phyloP scores from a whole-genome alignment of 2,113 vertebrate genomes.

The Pristiophorus japonicus region DNA sequence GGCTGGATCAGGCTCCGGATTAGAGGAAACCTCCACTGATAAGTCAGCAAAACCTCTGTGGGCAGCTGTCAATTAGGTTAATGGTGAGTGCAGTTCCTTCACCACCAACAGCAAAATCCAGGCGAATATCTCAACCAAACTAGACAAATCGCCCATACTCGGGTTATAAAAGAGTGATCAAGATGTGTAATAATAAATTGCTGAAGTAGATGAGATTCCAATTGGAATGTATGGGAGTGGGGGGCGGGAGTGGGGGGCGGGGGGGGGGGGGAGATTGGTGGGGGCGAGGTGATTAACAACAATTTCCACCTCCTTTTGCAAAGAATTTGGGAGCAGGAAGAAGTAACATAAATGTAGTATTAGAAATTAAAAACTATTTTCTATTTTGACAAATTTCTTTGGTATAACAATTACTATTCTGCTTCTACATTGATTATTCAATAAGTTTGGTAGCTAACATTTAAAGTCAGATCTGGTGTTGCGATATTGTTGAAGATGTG shows the following conservation, averaged over 20 bases:
- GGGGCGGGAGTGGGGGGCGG: too few species aligned
- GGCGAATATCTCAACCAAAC: neutral
- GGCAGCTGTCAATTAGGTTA: too few species aligned
- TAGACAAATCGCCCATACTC: neutral
- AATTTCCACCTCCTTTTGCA: neutral
- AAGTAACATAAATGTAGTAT: neutral
- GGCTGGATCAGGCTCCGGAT: too few species aligned
- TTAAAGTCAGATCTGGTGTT: neutral
- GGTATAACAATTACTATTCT: neutral
- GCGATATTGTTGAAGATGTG: neutral
- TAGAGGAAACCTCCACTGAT: too few species aligned
- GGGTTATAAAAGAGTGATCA: neutral
- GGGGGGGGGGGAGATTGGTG: too few species aligned
- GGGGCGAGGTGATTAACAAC: neutral
- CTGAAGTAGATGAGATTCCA: neutral
- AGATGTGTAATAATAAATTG: neutral
- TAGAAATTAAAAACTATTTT: neutral
- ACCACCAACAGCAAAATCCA: neutral
- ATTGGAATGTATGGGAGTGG: neutral
- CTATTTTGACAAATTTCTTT: neutral
- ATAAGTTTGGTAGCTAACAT: neutral
- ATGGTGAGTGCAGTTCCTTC: neutral
- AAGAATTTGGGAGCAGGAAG: neutral
- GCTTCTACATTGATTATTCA: neutral
- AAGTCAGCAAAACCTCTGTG: too few species aligned